Conservation (phyloP, 2,797 vertebrate species). For the Acomys russatus region DNA sequence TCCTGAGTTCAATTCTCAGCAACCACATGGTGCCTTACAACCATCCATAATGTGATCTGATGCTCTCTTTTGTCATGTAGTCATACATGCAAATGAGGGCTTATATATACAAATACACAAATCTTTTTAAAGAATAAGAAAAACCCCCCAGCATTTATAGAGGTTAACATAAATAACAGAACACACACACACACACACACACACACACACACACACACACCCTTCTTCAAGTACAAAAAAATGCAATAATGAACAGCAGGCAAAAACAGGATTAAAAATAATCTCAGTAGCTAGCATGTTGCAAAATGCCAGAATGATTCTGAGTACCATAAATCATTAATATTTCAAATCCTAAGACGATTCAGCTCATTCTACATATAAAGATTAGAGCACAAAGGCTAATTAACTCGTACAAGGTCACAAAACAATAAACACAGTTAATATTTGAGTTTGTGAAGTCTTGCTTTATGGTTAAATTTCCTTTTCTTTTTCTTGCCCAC, state of each 20-base stretch:
- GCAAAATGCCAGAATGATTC: background rate
- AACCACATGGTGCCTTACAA: no score
- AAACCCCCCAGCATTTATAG: background rate
- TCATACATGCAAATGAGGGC: no score
- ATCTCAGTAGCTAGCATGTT: background rate
- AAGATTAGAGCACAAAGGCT: conserved; percentile 5
- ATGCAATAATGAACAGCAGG: background rate
- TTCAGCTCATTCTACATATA: background rate
- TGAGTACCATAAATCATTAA: background rate
- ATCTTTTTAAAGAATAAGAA: background rate
- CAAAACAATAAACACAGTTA: background rate
- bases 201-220: background rate
- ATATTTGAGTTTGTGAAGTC: background rate
- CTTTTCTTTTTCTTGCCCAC: background rate
- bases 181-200: background rate
- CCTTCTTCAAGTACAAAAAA: background rate
- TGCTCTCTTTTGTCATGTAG: no score
- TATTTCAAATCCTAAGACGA: conserved; percentile 21
- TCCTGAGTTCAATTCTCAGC: no score
- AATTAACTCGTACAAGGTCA: background rate
- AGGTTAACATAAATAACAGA: background rate
- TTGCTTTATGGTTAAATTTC: background rate
- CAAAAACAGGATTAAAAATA: background rate
- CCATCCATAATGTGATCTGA: no score
- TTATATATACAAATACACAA: no score